These are phyloP conservation scores for Osedax frankpressi DNA, from an alignment of 2,888 invertebrate species.

Conservation along the genomic window DNA sequence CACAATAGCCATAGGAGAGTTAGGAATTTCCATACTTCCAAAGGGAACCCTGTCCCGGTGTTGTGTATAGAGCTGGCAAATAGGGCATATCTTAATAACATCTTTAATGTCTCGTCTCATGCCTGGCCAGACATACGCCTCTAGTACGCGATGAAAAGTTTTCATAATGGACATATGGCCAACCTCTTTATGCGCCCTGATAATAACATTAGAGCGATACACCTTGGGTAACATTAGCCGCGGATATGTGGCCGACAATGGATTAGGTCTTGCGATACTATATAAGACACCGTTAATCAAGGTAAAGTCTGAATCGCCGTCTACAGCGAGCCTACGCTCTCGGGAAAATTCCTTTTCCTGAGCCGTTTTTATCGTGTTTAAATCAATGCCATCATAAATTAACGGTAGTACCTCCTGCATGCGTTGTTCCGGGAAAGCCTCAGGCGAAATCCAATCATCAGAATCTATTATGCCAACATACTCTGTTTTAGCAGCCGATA, in stretches of 20 bases:
- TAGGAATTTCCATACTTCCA: neutral
- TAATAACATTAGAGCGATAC: neutral
- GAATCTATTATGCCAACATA: neutral
- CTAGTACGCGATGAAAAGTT: neutral
- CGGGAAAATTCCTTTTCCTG: neutral
- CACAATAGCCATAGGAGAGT: neutral
- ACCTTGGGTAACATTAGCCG: constrained; percentile 4
- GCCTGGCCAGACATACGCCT: constrained; percentile 17
- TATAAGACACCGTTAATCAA: neutral
- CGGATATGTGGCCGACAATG: neutral
- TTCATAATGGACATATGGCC: constrained; percentile 19
- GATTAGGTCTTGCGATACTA: neutral
- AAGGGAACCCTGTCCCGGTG: neutral
- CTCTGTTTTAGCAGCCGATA: neutral
- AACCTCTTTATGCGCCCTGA: constrained; percentile 12
- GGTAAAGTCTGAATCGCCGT: neutral
- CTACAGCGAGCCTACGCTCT: neutral
- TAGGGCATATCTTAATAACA: neutral
- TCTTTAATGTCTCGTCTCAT: constrained; percentile 7
- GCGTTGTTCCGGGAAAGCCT: neutral
- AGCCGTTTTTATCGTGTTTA: neutral
- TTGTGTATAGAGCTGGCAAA: constrained; percentile 1
- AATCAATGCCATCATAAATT: neutral
- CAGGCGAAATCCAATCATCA: neutral
- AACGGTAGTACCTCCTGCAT: neutral